These are phyloP conservation scores for Alitta virens DNA, from an alignment of 2,888 invertebrate genomes.

Conservation along the genomic window DNA sequence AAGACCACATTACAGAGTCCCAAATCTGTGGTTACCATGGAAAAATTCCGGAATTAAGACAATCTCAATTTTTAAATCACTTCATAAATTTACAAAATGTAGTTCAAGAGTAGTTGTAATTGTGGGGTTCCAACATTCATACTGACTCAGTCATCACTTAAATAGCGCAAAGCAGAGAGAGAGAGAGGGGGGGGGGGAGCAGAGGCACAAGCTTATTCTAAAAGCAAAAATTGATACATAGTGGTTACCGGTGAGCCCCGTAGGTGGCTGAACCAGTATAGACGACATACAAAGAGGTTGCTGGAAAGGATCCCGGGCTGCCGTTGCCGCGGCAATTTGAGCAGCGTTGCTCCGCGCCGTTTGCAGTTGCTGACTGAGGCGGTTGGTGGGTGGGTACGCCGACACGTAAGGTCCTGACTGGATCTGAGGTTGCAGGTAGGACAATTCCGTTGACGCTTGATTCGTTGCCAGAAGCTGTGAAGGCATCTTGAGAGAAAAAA, in stretches of 20 bases:
- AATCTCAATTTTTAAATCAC: no score
- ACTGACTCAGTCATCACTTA: no score
- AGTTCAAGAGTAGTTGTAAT: no score
- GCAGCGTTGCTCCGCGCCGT: slow-evolving; percentile 32
- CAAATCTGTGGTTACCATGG: no score
- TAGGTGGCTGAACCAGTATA: slow-evolving; percentile 67
- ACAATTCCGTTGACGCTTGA: slow-evolving; percentile 38
- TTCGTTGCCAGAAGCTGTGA: slow-evolving; percentile 20
- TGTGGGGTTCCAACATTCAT: no score
- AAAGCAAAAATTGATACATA: no score
- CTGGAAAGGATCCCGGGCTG: slow-evolving; percentile 72
- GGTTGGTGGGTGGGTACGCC: slow-evolving; percentile 50
- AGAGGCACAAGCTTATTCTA: no score
- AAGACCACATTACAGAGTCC: no score
- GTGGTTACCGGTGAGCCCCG: slow-evolving; percentile 67
- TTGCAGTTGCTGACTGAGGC: slow-evolving; percentile 50
- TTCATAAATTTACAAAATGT: no score
- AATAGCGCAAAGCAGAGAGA: no score
- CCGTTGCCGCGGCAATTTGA: slow-evolving; percentile 21
- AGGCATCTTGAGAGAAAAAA: slow-evolving; percentile 18
- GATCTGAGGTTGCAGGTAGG: slow-evolving; percentile 71
- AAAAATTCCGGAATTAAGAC: no score
- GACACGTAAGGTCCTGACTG: slow-evolving; percentile 60
- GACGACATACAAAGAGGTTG: slow-evolving; percentile 87
- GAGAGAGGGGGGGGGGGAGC: no score